Evolutionary conservation across 2,113 vertebrate species (phyloP), one percentile per base, ranked within the genome.

Genomic region (Ursus arctos): DNA sequence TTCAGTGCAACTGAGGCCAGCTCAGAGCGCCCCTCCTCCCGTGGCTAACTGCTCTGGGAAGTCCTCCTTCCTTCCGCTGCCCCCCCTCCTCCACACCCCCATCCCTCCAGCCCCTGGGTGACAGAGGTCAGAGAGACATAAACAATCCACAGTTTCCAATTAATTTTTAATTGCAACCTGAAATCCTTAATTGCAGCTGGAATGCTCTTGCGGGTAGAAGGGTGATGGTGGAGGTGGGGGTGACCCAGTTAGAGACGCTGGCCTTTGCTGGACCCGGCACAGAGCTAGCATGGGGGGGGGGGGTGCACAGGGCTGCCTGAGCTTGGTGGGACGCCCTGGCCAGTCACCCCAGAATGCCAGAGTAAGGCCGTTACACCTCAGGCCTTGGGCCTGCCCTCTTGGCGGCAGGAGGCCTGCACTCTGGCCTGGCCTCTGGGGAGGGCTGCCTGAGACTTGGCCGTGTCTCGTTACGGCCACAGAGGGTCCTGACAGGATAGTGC

Each of bases 151-250:
- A 0, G 92, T 95, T 98, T 96, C 94, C 96, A 98, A 98, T 98
- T 98, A 98, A 98, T 98, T 97, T 98, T 98, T 98, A 98, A 98
- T 97, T 98, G 98, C 97, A 97, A 95, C 90, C 87, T 85, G 96
- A 97, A 98, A 97, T 98, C 95, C 93, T 96, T 98, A 97, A 98
- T 96, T 98, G 97, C 92, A 89, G 80, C 92, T 89, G 95, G 97
- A 97, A 97, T 4, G 49, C 90, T 94, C 51, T 98, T 72, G 21
- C 80, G n/a, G 88, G 81, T 93, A 93, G 85, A 93, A 63, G 92
- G 9, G 2, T 79, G 76, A 69, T n/a, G 80, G 51, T 57, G 47
- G 72, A 67, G 85, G 79, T 63, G 55, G 85, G 40, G 76, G 61
- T 97, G 97, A 98, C 97, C 97, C 91, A 94, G 59, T 98, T 97